Conservation (phyloP, 2,797 vertebrate species). For the Argyrosomus regius region DNA sequence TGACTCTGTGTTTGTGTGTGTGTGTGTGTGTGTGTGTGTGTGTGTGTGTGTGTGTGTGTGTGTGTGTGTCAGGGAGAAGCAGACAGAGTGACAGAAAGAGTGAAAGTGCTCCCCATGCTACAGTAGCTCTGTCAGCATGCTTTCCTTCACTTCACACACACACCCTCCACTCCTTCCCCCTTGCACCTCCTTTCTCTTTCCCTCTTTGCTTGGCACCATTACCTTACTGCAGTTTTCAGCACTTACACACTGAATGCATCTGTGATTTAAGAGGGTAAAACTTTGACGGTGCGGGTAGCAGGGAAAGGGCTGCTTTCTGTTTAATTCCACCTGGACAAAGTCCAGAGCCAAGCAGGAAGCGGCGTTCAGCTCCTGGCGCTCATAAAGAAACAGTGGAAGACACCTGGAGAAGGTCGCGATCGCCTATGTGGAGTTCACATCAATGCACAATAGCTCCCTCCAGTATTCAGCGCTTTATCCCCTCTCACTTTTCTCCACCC, state of each 20-base stretch:
- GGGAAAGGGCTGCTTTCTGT: conserved; percentile 52
- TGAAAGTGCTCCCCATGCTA: conserved; percentile 55
- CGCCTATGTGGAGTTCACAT: conserved; percentile 25
- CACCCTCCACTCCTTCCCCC: conserved; percentile 12
- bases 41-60: conserved; percentile 4
- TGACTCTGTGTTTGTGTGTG: conserved; percentile 19
- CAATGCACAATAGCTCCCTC: conserved; percentile 35
- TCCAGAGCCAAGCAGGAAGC: conserved; percentile 43
- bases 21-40: conserved; percentile 12
- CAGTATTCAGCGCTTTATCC: conserved; percentile 5
- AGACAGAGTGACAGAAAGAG: conserved; percentile 32
- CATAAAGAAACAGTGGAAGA: conserved; percentile 42
- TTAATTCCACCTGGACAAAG: conserved; percentile 69
- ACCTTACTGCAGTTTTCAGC: conserved; percentile 69
- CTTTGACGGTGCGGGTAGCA: conserved; percentile 53
- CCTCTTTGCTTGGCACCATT: conserved; percentile 61
- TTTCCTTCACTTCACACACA: conserved; percentile 38
- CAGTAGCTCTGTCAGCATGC: conserved; percentile 58
- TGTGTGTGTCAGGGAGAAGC: conserved; percentile 7
- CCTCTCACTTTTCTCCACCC: neutral
- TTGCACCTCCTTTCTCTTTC: conserved; percentile 38
- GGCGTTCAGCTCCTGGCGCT: conserved; percentile 11
- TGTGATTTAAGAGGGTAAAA: conserved; percentile 71
- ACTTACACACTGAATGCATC: conserved; percentile 60
- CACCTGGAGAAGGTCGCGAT: conserved; percentile 41